Evolutionary conservation across 2,888 invertebrate species (phyloP).

Genomic region (Brachyopa scutellaris): DNA sequence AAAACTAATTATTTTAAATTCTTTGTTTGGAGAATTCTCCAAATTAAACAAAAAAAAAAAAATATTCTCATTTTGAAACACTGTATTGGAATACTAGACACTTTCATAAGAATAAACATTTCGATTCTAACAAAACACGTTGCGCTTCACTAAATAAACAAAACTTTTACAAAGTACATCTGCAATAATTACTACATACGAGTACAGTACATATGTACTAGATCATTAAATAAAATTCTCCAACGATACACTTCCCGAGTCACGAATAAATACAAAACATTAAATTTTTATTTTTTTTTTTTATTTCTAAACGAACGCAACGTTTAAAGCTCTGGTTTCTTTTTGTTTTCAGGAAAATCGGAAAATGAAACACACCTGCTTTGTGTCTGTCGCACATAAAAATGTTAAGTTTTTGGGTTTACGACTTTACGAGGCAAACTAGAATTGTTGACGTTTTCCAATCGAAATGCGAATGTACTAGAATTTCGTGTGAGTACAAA

Average conservation of each 20-base stretch:
- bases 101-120: conserved; percentile 23
- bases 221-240: too few species aligned
- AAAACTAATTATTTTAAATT: conserved; percentile 37
- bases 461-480: too few species aligned
- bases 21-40: conserved; percentile 11
- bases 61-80: conserved; percentile 11
- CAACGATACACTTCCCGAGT: background rate
- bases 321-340: too few species aligned
- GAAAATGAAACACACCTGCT: background rate
- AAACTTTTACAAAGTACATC: background rate
- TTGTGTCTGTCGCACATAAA: background rate
- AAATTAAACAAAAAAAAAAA: conserved; percentile 36
- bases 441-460: too few species aligned
- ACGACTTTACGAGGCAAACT: background rate
- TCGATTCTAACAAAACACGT: background rate
- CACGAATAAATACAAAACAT: background rate
- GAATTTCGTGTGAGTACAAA: too few species aligned
- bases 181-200: too few species aligned
- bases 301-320: too few species aligned
- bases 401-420: background rate
- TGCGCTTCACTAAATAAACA: background rate
- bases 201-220: too few species aligned
- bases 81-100: conserved; percentile 21
- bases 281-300: background rate
- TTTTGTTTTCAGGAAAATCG: background rate